Base-by-base conservation (phyloP, 2,888 invertebrate species). In the Calameuta pallipes region DNA sequence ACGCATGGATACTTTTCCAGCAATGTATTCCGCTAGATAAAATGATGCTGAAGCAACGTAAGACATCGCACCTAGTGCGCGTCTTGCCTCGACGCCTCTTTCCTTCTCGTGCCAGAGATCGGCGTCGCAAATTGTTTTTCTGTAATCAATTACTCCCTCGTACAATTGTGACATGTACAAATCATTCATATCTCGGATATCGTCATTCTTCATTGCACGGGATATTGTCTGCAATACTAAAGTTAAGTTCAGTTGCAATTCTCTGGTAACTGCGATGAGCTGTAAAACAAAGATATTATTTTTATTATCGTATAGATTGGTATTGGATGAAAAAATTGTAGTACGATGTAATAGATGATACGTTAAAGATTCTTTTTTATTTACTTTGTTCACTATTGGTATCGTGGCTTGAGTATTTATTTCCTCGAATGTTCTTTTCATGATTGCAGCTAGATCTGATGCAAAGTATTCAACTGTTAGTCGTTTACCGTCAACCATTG, bases 161-260 rank as follows among this genome's bases (percentile, higher is more conserved):
- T 91, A 91, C 69, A 90, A 80, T 13, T 88, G 84, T 3, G 91
- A 90, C 69, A 90, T 86, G 80, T 91, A 91, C 12, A 89, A 76
- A 41, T 91, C 91, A 76, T 91, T 91, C 91, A 91, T 91, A 75
- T 91, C 91, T 35, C 90, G 85, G 35, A 91, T 87, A 73, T 91
- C 91, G 76, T 91, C 91, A 80, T 90, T 91, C 37, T 86, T 89
- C 86, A 91, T 87, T 6, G 87, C 88, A 76, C 85, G 82, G 15
- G 86, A 87, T 76, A 91, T 90, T n/a, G 88, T 89, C 76, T 87
- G 82, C 11, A 91, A 82, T 13, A 89, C 89, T 33, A 82, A 77
- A 37, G 86, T 86, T 36, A 86, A 81, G 74, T 91, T 91, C 15
- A 91, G 70, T 4, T 90, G 78, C 31, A 91, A 81, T 80, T 91